Evolutionary conservation across 2,888 invertebrate genomes (phyloP), one percentile per base, ranked within the genome.

Genomic region (Coleophora deauratella): DNA sequence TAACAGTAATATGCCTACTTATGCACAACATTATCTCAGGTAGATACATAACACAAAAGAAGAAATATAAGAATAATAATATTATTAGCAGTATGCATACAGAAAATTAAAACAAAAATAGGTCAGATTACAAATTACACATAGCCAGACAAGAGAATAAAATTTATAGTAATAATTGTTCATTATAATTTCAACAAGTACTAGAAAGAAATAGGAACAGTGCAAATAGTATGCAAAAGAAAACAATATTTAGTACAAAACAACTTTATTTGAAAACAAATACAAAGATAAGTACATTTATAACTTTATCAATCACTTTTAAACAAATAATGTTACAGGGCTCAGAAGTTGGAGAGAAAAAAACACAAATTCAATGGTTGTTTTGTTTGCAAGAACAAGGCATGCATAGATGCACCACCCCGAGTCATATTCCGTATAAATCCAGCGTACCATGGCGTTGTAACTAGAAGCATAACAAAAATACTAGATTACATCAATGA

Each of bases 261-360:
- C 47, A 58, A 43, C 35, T 71, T 76, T 72, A 69, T 62, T 72
- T 58, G 52, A 21, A 65, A 68, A 69, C 64, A 72, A 56, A 48
- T 66, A 72, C 59, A 66, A 70, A 66, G 53, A 70, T 79, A 79
- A 78, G 80, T 79, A 80, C 78, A 74, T 63, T 60, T 54, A 64
- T 55, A 60, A 41, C 42, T 40, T 38, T 37, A 40, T 38, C 34
- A 51, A 40, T 60, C 50, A 21, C 21, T 21, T 31, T 31, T 31
- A 31, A 3, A n/a, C 9, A 4, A 10, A n/a, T 9, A 31, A 31
- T 52, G 44, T 60, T 66, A 51, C 67, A 72, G 72, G 55, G 53
- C 51, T 44, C 53, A 57, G 46, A 62, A 51, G 55, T 46, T 55
- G 39, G 57, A 50, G 48, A 51, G 45, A 30, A 52, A 38, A 40